Conservation (phyloP, 2,113 vertebrate species). For the Neopipo cinnamomea region DNA sequence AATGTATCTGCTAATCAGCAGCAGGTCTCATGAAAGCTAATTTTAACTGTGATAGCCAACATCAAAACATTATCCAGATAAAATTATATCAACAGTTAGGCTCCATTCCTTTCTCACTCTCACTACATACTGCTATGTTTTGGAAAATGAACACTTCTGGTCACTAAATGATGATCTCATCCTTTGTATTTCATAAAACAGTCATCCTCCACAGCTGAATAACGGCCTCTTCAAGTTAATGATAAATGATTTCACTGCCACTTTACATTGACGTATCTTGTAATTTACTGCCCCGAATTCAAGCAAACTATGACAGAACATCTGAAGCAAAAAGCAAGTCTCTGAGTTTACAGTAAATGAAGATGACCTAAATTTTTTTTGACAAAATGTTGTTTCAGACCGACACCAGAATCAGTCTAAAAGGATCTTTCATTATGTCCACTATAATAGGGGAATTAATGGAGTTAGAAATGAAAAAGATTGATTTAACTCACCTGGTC, state of each 20-base stretch:
- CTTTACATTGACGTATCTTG: constrained; percentile 24
- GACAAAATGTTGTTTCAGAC: neutral
- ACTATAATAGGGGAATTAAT: neutral
- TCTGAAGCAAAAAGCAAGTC: constrained; percentile 33
- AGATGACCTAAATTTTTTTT: constrained; percentile 39
- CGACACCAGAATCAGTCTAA: constrained; percentile 12
- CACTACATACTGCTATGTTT: neutral
- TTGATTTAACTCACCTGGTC: neutral
- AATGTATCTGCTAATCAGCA: neutral
- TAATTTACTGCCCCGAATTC: constrained; percentile 48
- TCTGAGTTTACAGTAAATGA: constrained; percentile 52
- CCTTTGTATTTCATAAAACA: constrained; percentile 59
- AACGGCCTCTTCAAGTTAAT: constrained; percentile 63
- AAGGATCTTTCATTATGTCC: constrained; percentile 30
- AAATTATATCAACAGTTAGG: neutral
- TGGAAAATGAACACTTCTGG: constrained; percentile 24
- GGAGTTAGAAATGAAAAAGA: constrained; percentile 15
- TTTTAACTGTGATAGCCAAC: neutral
- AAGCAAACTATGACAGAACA: constrained; percentile 44
- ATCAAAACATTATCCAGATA: neutral
- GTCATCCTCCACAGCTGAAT: constrained; percentile 54
- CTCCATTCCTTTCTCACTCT: neutral
- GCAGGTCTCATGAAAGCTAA: neutral
- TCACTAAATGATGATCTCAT: constrained; percentile 68
- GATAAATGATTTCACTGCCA: constrained; percentile 59